Base-by-base conservation (phyloP, 2,797 vertebrate genomes). In the Malurus splendens region DNA sequence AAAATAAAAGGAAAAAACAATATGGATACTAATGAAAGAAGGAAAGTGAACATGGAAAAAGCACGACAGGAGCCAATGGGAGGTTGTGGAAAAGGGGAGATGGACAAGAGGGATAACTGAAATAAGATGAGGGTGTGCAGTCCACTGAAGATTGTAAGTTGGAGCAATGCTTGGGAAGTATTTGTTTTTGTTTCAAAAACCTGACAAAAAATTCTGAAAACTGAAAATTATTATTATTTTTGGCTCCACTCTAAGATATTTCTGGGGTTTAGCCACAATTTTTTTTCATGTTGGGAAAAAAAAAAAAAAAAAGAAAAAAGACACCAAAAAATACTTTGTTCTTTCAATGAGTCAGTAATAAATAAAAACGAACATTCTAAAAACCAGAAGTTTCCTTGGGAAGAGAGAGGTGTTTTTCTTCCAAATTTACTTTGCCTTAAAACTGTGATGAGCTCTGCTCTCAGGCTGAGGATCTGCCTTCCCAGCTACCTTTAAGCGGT, bases 171-270 rank as follows among this genome's bases (percentile, higher is more conserved):
- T 89, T 82, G 87, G 82, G 92, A 89, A 91, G 54, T 47, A 70
- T 90, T 83, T 94, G 89, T 89, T 83, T 67, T 66, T 90, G 70
- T 93, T 92, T 88, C 88, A 93, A 90, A 91, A 94, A 94, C 75
- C 64, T 94, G 92, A 92, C 83, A 74, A 84, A 92, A 91, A 82
- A n/a, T 14, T 82, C 84, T 85, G 56, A 92, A 95, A 93, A 91
- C 73, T 89, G 82, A 94, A 90, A 94, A 94, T 94, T 92, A 86
- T 84, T 93, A 93, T 92, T 93, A 76, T 82, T 90, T 91, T 92
- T 95, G 93, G 94, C 90, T 36, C 36, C 10, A 42, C 39, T 66
- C 15, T 73, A 47, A 67, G 70, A 51, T 86, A 92, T 87, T 91
- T 92, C 82, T 93, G 93, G 87, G 87, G 36, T 78, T 91, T 81